A percentile compares a stretch with the other conserved stretches of the same genome.
phyloP scores from a whole-genome alignment of 2,797 vertebrate genomes.

The Clarias platycephalus region DNA sequence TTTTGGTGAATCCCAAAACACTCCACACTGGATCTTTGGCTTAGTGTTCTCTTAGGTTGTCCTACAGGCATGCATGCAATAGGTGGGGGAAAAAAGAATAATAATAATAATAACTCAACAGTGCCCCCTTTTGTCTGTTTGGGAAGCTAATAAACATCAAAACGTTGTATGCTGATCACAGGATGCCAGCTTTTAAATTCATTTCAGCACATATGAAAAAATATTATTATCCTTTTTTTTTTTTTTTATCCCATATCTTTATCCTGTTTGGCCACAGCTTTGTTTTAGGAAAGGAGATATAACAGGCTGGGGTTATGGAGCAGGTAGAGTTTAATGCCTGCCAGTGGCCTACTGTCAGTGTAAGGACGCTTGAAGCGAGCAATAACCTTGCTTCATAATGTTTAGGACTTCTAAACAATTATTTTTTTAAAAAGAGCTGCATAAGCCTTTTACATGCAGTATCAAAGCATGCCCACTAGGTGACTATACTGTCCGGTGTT shows the following conservation, averaged over 20 bases:
- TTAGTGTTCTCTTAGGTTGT: not conserved
- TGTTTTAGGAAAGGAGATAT: not conserved
- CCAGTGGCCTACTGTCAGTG: not conserved
- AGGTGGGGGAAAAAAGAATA: not conserved
- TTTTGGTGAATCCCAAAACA: constrained; percentile 21
- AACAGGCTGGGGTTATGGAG: not conserved
- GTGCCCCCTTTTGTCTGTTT: constrained; percentile 25
- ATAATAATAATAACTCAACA: constrained; percentile 19
- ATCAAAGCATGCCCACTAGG: constrained; percentile 16
- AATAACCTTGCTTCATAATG: not conserved
- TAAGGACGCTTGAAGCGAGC: not conserved
- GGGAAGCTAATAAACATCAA: not conserved
- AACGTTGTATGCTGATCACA: not conserved
- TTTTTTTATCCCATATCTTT: not conserved
- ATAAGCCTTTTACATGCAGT: not conserved
- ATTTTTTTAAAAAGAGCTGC: not conserved
- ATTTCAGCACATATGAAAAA: not conserved
- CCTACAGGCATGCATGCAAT: not conserved
- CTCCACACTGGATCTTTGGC: constrained; percentile 12
- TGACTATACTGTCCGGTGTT: constrained; percentile 1
- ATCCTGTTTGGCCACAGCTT: not conserved
- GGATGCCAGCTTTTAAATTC: not conserved
- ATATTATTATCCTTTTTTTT: not conserved
- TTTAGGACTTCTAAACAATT: not conserved
- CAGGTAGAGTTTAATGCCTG: not conserved